Percentiles rank a stretch among this genome's conserved stretches.
Conservation (phyloP, 92 coral and sea anemone species). For the Epizoanthus rinbou region DNA sequence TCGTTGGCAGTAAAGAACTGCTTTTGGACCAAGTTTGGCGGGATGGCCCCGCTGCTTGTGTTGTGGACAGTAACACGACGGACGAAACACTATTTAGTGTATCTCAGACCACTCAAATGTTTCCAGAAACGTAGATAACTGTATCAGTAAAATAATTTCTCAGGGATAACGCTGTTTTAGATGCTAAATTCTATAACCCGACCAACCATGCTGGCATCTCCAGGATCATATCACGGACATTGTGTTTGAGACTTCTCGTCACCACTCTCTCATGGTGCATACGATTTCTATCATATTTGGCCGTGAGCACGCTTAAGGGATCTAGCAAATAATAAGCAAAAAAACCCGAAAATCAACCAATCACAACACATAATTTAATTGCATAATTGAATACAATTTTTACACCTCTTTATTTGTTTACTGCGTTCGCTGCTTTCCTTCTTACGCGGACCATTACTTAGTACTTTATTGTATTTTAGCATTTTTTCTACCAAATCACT, state of each 20-base stretch:
- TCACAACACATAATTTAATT: neutral
- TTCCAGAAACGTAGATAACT: neutral
- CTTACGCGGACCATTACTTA: constrained; percentile 2
- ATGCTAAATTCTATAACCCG: neutral
- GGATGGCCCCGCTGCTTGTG: neutral
- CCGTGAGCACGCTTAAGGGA: constrained; percentile 8
- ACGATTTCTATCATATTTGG: constrained; percentile 9
- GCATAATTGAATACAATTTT: neutral
- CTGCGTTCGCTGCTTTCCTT: neutral
- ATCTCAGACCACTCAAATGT: neutral
- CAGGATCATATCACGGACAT: neutral
- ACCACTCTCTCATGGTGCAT: constrained; percentile 7
- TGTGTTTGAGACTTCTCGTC: constrained; percentile 13
- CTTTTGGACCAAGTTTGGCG: neutral
- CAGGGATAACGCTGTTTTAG: neutral
- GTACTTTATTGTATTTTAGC: too few species aligned
- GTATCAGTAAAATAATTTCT: neutral
- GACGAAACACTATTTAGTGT: neutral
- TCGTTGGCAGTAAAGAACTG: neutral
- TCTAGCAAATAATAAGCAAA: neutral
- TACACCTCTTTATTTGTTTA: neutral
- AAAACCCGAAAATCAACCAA: neutral
- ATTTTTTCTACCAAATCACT: too few species aligned
- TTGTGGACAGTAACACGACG: neutral
- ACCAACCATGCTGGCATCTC: constrained; percentile 2